phyloP scores from a whole-genome alignment of 2,797 vertebrate genomes.

The Clarias fuscus region DNA sequence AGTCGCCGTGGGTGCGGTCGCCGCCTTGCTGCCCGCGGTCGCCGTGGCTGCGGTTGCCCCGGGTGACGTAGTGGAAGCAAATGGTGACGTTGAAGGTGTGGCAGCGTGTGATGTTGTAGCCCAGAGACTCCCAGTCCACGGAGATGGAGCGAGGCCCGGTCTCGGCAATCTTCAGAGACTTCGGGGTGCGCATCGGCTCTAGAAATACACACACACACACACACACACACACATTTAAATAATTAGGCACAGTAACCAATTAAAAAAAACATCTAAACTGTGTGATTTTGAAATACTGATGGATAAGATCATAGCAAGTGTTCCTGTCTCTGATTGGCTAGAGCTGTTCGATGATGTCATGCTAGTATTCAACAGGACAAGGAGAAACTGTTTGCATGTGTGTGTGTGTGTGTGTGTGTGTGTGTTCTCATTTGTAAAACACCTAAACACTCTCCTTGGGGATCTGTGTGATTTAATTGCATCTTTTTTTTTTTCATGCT shows the following conservation, averaged over 20 bases:
- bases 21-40: slow-evolving; percentile 59
- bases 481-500: background rate
- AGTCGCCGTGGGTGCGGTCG: slow-evolving; percentile 87
- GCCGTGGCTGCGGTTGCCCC: slow-evolving; percentile 87
- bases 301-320: background rate
- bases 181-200: slow-evolving; percentile 97
- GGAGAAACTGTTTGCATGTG: background rate
- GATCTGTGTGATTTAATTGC: background rate
- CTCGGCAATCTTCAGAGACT: slow-evolving; percentile 94
- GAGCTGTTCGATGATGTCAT: background rate
- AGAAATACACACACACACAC: slow-evolving; percentile 21
- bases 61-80: slow-evolving; percentile 92
- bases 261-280: background rate
- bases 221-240: slow-evolving; percentile 38
- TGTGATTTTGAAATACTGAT: background rate
- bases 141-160: slow-evolving; percentile 91
- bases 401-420: slow-evolving; percentile 2
- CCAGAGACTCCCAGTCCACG: slow-evolving; percentile 97
- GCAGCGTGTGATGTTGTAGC: slow-evolving; percentile 98
- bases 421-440: background rate
- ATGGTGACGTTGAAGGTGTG: slow-evolving; percentile 98
- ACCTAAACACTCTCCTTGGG: background rate
- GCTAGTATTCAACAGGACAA: background rate
- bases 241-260: background rate
- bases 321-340: background rate